Percentiles rank a stretch among this genome's conserved stretches.
Conservation (phyloP, 2,797 vertebrate species). For the Thamnophis elegans region DNA sequence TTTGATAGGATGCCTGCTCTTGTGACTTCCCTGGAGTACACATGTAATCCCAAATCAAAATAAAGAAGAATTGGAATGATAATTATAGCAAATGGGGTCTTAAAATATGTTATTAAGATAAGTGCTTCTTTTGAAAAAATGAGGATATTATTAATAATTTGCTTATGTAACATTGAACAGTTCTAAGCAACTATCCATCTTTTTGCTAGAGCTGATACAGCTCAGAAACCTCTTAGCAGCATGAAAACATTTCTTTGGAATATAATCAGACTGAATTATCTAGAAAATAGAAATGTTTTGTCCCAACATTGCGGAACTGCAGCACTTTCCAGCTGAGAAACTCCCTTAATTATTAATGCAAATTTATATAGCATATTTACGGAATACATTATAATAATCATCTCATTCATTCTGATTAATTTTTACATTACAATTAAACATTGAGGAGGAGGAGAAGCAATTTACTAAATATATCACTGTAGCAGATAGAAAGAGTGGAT, state of each 20-base stretch:
- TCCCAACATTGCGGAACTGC: neutral
- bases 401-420: neutral
- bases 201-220: neutral
- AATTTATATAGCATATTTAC: neutral
- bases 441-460: neutral
- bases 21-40: conserved; percentile 85
- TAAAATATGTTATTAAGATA: neutral
- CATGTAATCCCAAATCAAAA: conserved; percentile 16
- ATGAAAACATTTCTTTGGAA: neutral
- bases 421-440: neutral
- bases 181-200: neutral
- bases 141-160: neutral
- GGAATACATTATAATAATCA: neutral
- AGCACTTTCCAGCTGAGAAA: neutral
- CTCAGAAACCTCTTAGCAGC: neutral
- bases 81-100: neutral
- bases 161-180: neutral
- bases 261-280: neutral
- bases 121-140: conserved; percentile 16
- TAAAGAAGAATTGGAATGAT: neutral
- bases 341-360: neutral
- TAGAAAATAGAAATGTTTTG: neutral
- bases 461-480: neutral
- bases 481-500: neutral
- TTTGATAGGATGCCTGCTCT: conserved; percentile 93